Conservation (phyloP, 2,797 vertebrate species). For the Falco peregrinus region DNA sequence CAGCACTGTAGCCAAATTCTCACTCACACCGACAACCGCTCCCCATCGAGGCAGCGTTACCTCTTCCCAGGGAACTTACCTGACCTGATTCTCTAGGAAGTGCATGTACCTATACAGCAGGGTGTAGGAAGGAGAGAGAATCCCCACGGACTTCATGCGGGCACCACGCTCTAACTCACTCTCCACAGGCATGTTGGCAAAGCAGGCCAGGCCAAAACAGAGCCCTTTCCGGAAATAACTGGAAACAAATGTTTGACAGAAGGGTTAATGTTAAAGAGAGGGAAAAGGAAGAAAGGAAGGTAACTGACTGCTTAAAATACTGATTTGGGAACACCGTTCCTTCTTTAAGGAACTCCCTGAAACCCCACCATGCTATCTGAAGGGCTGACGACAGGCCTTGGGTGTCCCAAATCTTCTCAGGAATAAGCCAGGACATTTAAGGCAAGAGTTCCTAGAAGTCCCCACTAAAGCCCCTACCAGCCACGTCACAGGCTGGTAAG, state of each 20-base stretch:
- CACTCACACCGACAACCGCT: not conserved
- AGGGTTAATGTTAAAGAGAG: not conserved
- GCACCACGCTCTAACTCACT: slow-evolving; percentile 95
- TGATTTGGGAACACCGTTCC: not conserved
- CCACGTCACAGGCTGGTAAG: rapidly evolving
- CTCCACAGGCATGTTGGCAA: slow-evolving; percentile 98
- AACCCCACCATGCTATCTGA: not conserved
- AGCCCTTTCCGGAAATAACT: slow-evolving; percentile 98
- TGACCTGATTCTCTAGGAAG: slow-evolving; percentile 98
- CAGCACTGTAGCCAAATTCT: not conserved
- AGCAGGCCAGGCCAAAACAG: slow-evolving; percentile 97
- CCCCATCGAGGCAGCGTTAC: not conserved
- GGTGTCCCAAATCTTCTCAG: not conserved
- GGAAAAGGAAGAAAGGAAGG: not conserved
- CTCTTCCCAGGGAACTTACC: slow-evolving; percentile 77
- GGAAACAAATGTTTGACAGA: not conserved
- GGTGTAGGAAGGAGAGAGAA: slow-evolving; percentile 96
- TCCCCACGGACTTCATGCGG: slow-evolving; percentile 98
- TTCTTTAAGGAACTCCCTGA: not conserved
- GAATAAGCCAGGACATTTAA: not conserved
- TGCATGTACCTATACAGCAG: slow-evolving; percentile 98
- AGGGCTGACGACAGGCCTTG: not conserved
- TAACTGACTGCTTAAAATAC: not conserved
- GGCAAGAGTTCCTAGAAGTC: not conserved
- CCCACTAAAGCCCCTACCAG: not conserved